Base-by-base conservation (phyloP, 2,113 vertebrate species). In the Cricetomys ansorgei region DNA sequence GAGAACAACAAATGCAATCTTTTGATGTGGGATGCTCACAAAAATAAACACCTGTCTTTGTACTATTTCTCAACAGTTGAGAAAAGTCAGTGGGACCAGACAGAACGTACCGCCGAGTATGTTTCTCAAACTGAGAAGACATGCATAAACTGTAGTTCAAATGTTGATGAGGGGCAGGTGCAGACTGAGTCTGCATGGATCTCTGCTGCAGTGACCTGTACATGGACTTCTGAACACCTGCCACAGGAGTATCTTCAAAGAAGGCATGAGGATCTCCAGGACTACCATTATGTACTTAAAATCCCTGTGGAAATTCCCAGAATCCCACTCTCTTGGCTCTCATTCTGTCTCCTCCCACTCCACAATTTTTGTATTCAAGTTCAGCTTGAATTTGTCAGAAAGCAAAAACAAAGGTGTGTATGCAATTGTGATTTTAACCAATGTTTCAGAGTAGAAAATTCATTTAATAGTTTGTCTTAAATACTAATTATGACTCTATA, bases 101-200 rank as follows among this genome's bases (percentile, higher is more conserved):
- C 55, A 57, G 55, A 15, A 15, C 15, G 57, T 17, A 19, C 57
- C 15, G 13, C 57, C 15, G 57, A 19, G 57, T 59, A 59, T 7
- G 21, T 16, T 59, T 19, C 57, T 19, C 57, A 13, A 59, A 95
- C 59, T 8, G 0, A 95, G 72, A 81, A 65, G 40, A 6, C 76
- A 21, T 62, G 75, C 88, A 92, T 96, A 91, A 94, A 97, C 92
- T 15, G 81, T 12, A 21, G 69, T 45, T 77, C 45, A 62, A 93
- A 83, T 91, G n/a, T 0, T 57, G 86, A 55, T 57, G 62, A 89
- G 45, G 10, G 10, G 1, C 37, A 64, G 25, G 17, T 29, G n/a
- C 31, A 1, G 23, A 2, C 8, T 15, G 40, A 7, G 48, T n/a
- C 48, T n/a, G 43, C 25, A 7, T 8, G 34, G 17, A n/a, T 8